Conservation (phyloP, 2,797 vertebrate genomes). For the Brachyrhaphis roseni region DNA sequence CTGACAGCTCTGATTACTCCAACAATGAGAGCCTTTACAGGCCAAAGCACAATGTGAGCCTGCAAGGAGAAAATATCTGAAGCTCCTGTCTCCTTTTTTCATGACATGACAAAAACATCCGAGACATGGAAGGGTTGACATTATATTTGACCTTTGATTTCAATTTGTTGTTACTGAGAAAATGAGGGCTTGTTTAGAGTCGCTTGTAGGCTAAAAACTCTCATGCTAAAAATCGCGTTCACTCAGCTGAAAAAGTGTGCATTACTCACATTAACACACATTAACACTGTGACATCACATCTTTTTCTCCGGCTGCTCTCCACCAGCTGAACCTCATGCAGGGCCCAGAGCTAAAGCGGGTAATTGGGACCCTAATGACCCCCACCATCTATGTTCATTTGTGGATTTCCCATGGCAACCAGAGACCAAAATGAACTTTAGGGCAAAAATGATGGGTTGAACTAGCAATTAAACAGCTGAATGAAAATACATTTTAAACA, state of each 20-base stretch:
- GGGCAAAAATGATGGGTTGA: constrained; percentile 20
- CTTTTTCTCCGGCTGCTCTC: constrained; percentile 14
- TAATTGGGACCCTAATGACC: constrained; percentile 23
- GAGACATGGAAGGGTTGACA: neutral
- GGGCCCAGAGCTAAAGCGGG: constrained; percentile 7
- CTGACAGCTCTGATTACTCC: constrained; percentile 16
- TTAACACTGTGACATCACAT: constrained; percentile 3
- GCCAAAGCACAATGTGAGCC: neutral
- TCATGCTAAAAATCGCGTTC: neutral
- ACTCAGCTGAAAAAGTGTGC: constrained; percentile 4
- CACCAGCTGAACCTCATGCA: constrained; percentile 19
- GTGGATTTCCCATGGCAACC: constrained; percentile 12
- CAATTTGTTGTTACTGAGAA: neutral
- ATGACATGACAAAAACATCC: neutral
- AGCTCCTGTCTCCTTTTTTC: neutral
- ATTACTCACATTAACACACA: constrained; percentile 9
- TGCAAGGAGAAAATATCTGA: neutral
- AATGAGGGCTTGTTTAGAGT: neutral
- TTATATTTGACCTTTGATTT: constrained; percentile 5
- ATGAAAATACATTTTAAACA: neutral
- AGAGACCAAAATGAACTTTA: constrained; percentile 7
- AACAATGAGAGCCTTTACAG: constrained; percentile 6
- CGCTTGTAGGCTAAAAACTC: neutral
- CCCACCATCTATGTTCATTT: constrained; percentile 8
- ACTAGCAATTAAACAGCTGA: constrained; percentile 10